Percentiles rank a stretch among this genome's conserved stretches.
Conservation (phyloP, 2,797 vertebrate genomes). For the Sylvia borin region DNA sequence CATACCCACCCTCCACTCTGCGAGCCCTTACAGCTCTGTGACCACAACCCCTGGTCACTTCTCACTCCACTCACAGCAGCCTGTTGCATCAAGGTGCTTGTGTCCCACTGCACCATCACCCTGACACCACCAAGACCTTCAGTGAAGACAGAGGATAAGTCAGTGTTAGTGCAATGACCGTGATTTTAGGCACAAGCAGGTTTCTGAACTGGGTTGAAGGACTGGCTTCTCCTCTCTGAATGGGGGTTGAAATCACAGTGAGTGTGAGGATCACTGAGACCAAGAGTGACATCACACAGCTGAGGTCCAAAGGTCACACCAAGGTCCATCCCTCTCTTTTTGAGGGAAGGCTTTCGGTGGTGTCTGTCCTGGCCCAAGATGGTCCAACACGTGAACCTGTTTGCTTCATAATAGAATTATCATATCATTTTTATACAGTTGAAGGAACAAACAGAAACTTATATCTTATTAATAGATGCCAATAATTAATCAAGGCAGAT, state of each 20-base stretch:
- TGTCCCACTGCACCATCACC: neutral
- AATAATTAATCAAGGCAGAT: neutral
- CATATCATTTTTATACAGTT: neutral
- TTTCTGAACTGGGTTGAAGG: neutral
- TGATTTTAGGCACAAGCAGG: neutral
- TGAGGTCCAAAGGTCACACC: neutral
- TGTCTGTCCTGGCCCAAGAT: neutral
- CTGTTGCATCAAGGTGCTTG: neutral
- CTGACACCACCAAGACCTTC: neutral
- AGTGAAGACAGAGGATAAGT: neutral
- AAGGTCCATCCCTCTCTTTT: neutral
- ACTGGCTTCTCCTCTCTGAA: neutral
- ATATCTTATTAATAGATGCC: neutral
- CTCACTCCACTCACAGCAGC: rapidly evolving
- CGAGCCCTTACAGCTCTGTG: rapidly evolving
- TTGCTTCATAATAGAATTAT: neutral
- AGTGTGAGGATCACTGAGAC: neutral
- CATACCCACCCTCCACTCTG: rapidly evolving
- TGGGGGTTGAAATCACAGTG: rapidly evolving
- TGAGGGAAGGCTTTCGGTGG: neutral
- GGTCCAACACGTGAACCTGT: rapidly evolving
- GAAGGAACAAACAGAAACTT: neutral
- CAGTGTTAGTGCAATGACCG: neutral
- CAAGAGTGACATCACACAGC: neutral
- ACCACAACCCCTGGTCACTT: rapidly evolving